Conservation (phyloP, 1,140 invertebrate genomes). For the Drosophila nasuta region DNA sequence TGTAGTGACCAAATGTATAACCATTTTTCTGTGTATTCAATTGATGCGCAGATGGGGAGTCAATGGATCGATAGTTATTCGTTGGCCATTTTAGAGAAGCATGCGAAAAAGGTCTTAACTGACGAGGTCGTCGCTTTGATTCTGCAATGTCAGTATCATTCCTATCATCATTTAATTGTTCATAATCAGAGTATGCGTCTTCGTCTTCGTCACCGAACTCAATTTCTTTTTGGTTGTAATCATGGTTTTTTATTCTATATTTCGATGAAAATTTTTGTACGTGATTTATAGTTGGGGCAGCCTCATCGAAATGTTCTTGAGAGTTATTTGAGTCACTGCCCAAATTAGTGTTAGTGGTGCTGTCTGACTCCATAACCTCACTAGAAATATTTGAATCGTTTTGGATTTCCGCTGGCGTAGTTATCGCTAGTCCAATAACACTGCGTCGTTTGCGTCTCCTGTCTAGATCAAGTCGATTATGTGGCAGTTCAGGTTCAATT, state of each 20-base stretch:
- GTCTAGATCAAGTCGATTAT: constrained; percentile 61
- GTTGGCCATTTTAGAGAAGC: constrained; percentile 47
- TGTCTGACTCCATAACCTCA: constrained; percentile 42
- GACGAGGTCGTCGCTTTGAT: constrained; percentile 60
- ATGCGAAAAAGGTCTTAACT: constrained; percentile 60
- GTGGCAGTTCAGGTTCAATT: constrained; percentile 55
- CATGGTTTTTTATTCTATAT: constrained; percentile 32
- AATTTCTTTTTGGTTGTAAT: constrained; percentile 15
- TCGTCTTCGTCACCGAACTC: constrained; percentile 25
- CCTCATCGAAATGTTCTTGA: constrained; percentile 44
- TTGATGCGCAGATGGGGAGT: constrained; percentile 46
- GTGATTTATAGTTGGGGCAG: constrained; percentile 1
- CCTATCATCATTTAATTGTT: constrained; percentile 12
- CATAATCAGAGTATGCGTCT: constrained; percentile 33
- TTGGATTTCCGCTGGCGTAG: constrained; percentile 10
- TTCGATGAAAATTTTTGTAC: constrained; percentile 60
- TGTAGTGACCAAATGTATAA: constrained; percentile 68
- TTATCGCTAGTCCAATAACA: constrained; percentile 20
- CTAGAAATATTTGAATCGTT: constrained; percentile 55
- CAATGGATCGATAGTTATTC: constrained; percentile 63
- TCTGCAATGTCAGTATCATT: constrained; percentile 59
- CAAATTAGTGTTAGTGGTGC: background rate
- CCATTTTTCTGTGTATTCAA: constrained; percentile 39
- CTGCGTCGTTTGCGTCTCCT: constrained; percentile 58
- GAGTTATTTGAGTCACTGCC: constrained; percentile 41